Conservation (phyloP, 1,140 invertebrate species). For the Andrena cerasifolii region DNA sequence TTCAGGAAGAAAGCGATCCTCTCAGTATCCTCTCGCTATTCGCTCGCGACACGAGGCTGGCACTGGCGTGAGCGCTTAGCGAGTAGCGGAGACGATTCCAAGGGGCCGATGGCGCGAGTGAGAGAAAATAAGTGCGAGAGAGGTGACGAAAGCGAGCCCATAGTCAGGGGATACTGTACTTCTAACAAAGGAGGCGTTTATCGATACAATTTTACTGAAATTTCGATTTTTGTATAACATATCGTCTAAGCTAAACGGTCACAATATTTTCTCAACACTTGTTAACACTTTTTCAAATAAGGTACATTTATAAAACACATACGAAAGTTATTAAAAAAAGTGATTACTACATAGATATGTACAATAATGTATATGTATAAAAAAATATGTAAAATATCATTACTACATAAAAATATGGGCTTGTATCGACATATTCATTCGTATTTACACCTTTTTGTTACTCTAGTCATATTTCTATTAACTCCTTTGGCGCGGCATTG, state of each 20-base stretch:
- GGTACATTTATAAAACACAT: conserved; percentile 7
- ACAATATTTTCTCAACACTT: conserved; percentile 2
- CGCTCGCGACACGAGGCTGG: too few relatives aligned
- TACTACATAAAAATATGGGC: conserved; percentile 11
- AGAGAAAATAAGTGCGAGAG: too few relatives aligned
- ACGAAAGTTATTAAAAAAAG: background rate
- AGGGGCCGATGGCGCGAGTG: too few relatives aligned
- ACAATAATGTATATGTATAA: conserved; percentile 17
- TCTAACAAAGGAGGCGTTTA: background rate
- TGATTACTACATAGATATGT: conserved; percentile 8
- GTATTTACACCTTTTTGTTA: conserved; percentile 35
- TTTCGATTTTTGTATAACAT: conserved; percentile 5
- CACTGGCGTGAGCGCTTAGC: too few relatives aligned
- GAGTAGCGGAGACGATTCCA: too few relatives aligned
- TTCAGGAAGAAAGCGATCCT: background rate
- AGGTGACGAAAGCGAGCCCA: too few relatives aligned
- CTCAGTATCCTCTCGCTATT: too few relatives aligned
- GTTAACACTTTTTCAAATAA: background rate
- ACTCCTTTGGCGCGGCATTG: background rate
- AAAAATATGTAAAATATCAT: conserved; percentile 18
- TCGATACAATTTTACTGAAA: conserved; percentile 6
- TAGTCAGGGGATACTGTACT: too few relatives aligned
- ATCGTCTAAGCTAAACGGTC: background rate
- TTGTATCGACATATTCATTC: conserved; percentile 24
- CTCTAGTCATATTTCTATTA: background rate